Conservation (phyloP, 2,888 invertebrate species). For the Xylocampa areola region DNA sequence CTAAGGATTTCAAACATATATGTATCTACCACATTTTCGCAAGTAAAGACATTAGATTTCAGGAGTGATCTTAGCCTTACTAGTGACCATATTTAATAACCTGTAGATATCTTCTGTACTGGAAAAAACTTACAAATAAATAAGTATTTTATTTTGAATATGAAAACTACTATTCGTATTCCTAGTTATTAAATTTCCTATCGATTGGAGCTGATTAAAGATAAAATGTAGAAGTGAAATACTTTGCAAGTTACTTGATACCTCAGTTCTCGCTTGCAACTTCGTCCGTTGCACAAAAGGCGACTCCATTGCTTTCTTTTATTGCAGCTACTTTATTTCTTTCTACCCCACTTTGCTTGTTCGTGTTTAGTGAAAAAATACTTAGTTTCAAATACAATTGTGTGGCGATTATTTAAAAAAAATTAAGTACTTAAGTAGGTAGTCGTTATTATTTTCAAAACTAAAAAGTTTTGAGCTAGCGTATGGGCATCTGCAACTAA, state of each 20-base stretch:
- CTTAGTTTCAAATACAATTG: slow-evolving; percentile 9
- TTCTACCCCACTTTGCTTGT: slow-evolving; percentile 37
- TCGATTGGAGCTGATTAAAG: slow-evolving; percentile 47
- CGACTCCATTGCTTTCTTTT: slow-evolving; percentile 45
- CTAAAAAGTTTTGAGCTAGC: too few relatives aligned
- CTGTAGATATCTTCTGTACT: too few relatives aligned
- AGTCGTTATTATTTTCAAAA: too few relatives aligned
- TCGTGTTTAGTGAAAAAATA: slow-evolving; percentile 34
- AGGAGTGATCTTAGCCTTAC: too few relatives aligned
- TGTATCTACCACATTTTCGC: too few relatives aligned
- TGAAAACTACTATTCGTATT: slow-evolving; percentile 25
- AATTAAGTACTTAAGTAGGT: too few relatives aligned
- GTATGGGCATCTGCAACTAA: too few relatives aligned
- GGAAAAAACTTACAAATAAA: too few relatives aligned
- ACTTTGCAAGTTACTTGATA: slow-evolving; percentile 49
- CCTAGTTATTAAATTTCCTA: slow-evolving; percentile 37
- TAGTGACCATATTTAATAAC: too few relatives aligned
- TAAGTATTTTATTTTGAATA: slow-evolving; percentile 11
- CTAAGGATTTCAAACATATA: too few relatives aligned
- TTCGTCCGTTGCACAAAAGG: slow-evolving; percentile 47
- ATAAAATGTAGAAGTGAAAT: slow-evolving; percentile 47
- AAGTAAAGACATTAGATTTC: too few relatives aligned
- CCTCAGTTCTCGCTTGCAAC: slow-evolving; percentile 45
- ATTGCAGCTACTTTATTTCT: slow-evolving; percentile 56
- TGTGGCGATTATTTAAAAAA: background rate